A percentile compares a stretch with the other conserved stretches of the same genome.
phyloP scores from a whole-genome alignment of 92 coral and sea anemone species.

The Hydrozoanthus gracilis region DNA sequence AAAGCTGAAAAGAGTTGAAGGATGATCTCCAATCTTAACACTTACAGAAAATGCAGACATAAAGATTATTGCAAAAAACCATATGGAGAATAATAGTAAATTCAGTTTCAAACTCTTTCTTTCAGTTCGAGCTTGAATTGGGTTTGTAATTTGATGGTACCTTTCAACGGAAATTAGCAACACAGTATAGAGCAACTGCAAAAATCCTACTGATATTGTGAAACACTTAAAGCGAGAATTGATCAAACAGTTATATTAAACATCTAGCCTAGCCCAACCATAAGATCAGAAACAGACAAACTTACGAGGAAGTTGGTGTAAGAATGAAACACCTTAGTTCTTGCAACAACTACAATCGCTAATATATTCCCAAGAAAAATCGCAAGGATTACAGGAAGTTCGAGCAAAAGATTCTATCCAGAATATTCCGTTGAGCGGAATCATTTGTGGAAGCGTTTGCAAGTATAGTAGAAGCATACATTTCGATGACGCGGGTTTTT shows the following conservation, averaged over 20 bases:
- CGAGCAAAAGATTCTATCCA: too few species aligned
- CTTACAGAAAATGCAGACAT: background rate
- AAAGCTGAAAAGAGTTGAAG: background rate
- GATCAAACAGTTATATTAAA: background rate
- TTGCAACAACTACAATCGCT: background rate
- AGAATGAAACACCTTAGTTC: background rate
- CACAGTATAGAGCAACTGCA: background rate
- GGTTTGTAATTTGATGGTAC: background rate
- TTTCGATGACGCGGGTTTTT: too few species aligned
- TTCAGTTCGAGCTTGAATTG: slow-evolving; percentile 12
- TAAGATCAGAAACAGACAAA: slow-evolving; percentile 10
- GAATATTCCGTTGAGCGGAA: too few species aligned
- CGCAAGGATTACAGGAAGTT: too few species aligned
- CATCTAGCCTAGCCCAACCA: background rate
- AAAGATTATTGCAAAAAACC: background rate
- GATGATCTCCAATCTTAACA: background rate
- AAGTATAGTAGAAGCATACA: too few species aligned
- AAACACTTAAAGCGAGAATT: background rate
- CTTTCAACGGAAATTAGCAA: background rate
- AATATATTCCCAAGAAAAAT: slow-evolving; percentile 3
- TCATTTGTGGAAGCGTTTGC: too few species aligned
- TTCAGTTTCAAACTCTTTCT: background rate
- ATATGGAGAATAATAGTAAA: background rate
- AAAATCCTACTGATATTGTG: background rate
- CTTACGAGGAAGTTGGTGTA: background rate